A percentile compares a stretch with the other conserved stretches of the same genome.
phyloP scores from a whole-genome alignment of 2,113 vertebrate species.

The mouse (Mus musculus) region GRCm39 chr2:104203501-104204000 shows the following conservation, averaged over 20 bases:
- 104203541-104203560: background rate
- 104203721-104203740: background rate
- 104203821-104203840: constrained; percentile 46
- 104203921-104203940: too few relatives aligned
- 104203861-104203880: too few relatives aligned
- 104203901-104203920: too few relatives aligned
- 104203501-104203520: background rate
- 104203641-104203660: background rate
- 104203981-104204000: too few relatives aligned
- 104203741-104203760: background rate
- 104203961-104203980: too few relatives aligned
- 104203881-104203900: too few relatives aligned
- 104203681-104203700: background rate
- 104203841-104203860: background rate
- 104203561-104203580: background rate
- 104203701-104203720: background rate
- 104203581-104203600: background rate
- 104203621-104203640: background rate
- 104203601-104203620: background rate
- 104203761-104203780: constrained; percentile 5
- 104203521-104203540: background rate
- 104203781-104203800: constrained; percentile 2
- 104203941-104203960: too few relatives aligned
- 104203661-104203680: background rate
- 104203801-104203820: background rate